Conservation (phyloP, 2,888 invertebrate genomes). For the Leuctra nigra region DNA sequence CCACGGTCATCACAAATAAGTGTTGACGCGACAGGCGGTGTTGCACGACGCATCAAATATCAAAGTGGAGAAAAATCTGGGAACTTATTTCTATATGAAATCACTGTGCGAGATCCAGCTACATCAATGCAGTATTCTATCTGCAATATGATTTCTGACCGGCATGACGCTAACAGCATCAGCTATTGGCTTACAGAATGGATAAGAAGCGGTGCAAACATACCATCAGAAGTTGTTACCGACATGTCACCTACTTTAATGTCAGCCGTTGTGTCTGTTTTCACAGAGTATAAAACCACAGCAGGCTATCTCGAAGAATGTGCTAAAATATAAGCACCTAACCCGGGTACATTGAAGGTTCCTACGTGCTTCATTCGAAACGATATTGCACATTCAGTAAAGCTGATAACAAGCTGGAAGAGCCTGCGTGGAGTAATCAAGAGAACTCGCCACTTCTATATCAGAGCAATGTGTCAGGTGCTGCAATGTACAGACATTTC, state of each 20-base stretch:
- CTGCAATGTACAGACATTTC: not conserved
- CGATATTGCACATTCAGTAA: conserved; percentile 25
- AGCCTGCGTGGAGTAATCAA: not conserved
- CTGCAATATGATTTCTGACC: conserved; percentile 27
- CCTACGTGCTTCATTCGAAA: conserved; percentile 17
- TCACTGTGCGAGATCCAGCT: conserved; percentile 22
- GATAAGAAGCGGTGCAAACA: conserved; percentile 25
- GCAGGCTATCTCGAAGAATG: conserved; percentile 16
- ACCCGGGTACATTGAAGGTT: too few relatives aligned
- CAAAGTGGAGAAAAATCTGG: conserved; percentile 21
- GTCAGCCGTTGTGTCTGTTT: conserved; percentile 12
- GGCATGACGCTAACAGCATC: conserved; percentile 25
- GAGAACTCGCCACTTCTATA: conserved; percentile 1
- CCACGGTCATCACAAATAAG: conserved; percentile 24
- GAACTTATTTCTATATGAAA: conserved; percentile 26
- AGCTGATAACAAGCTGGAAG: conserved; percentile 17
- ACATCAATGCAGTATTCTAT: conserved; percentile 27
- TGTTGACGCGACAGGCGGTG: conserved; percentile 27
- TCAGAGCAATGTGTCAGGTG: not conserved
- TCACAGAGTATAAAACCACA: conserved; percentile 11
- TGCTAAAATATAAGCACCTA: conserved; percentile 15
- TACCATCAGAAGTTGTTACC: conserved; percentile 24
- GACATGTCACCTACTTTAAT: conserved; percentile 26
- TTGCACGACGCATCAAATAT: conserved; percentile 24
- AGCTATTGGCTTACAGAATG: conserved; percentile 25